Percentiles rank a stretch among this genome's conserved stretches.
phyloP scores from a whole-genome alignment of 1,140 invertebrate species.

The Ridgeia piscesae region DNA sequence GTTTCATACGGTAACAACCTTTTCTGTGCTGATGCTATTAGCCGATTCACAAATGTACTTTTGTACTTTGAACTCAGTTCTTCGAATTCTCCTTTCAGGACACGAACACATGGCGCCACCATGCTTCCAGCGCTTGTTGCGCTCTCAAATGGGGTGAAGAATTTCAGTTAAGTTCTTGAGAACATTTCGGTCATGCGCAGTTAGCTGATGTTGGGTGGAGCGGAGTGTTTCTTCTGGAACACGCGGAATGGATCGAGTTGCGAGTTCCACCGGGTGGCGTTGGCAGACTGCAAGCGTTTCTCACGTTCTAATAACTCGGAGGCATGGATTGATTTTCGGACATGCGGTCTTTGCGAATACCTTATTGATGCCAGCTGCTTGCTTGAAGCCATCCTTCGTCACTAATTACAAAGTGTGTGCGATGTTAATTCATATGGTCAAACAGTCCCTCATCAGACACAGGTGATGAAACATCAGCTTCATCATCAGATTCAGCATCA shows the following conservation, averaged over 20 bases:
- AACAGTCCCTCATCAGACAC: constrained; percentile 10
- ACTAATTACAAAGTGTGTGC: constrained; percentile 11
- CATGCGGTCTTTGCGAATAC: background rate
- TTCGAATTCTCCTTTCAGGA: background rate
- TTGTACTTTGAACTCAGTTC: background rate
- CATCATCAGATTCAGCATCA: constrained; percentile 10
- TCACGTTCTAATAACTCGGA: background rate
- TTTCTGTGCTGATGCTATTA: background rate
- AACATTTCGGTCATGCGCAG: background rate
- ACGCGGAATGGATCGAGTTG: constrained; percentile 1
- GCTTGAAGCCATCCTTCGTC: constrained; percentile 11
- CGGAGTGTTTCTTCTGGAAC: constrained; percentile 6
- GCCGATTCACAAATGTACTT: background rate
- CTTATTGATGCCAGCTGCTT: constrained; percentile 11
- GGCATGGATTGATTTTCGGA: background rate
- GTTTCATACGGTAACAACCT: background rate
- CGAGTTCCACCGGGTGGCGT: background rate
- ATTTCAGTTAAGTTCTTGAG: background rate
- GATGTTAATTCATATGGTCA: background rate
- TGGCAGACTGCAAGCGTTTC: constrained; percentile 12
- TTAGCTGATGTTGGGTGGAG: constrained; percentile 1
- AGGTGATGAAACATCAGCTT: background rate
- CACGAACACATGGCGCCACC: background rate
- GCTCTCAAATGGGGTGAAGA: too few relatives aligned
- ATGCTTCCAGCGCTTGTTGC: background rate